Percentiles rank a stretch among this genome's conserved stretches.
phyloP scores from a whole-genome alignment of 2,888 invertebrate genomes.

The Creontiades dilutus region DNA sequence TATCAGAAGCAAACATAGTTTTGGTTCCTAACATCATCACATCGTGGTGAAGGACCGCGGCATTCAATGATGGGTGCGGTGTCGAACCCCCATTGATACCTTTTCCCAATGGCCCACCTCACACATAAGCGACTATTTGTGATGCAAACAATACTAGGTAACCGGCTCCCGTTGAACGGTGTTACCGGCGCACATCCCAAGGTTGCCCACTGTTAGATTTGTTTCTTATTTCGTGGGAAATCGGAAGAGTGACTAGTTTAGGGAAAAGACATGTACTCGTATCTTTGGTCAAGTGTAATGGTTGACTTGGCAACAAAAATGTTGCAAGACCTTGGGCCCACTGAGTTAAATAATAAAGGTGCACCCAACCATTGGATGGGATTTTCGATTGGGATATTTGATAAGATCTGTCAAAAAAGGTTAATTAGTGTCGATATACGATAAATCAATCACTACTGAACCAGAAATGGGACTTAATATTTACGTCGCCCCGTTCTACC shows the following conservation, averaged over 20 bases:
- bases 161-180: background rate
- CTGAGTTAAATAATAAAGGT: too few relatives aligned
- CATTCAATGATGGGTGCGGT: constrained; percentile 52
- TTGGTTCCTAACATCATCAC: background rate
- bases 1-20: too few relatives aligned
- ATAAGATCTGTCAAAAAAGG: too few relatives aligned
- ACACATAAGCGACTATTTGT: constrained; percentile 44
- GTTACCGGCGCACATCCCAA: constrained; percentile 25
- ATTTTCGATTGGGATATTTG: too few relatives aligned
- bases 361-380: too few relatives aligned
- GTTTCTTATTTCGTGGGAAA: background rate
- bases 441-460: too few relatives aligned
- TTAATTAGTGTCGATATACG: too few relatives aligned
- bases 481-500: too few relatives aligned
- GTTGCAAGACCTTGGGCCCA: too few relatives aligned
- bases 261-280: background rate
- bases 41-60: background rate
- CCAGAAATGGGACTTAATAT: too few relatives aligned
- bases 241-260: background rate
- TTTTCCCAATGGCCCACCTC: background rate
- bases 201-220: background rate
- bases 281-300: too few relatives aligned
- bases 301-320: too few relatives aligned
- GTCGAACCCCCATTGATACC: constrained; percentile 8
- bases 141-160: background rate